phyloP scores from a whole-genome alignment of 1,140 invertebrate species.

The Araneus ventricosus region DNA sequence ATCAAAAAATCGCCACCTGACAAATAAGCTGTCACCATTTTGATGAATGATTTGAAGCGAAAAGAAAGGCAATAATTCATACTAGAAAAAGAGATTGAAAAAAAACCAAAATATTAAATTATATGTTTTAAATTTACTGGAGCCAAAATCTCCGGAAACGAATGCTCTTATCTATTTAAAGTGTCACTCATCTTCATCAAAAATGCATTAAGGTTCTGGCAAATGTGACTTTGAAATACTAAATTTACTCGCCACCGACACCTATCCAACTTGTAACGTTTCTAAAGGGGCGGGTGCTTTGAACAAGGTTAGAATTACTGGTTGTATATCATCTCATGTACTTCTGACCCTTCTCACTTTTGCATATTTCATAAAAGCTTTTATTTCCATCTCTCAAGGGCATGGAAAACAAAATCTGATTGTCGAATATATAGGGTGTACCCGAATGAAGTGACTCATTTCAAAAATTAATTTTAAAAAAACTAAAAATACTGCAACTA shows the following conservation, averaged over 20 bases:
- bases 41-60: not conserved
- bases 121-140: not conserved
- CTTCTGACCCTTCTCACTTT: too few relatives aligned
- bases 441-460: too few relatives aligned
- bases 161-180: not conserved
- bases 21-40: not conserved
- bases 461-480: too few relatives aligned
- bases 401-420: too few relatives aligned
- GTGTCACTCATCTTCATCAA: conserved; percentile 8
- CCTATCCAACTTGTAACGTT: not conserved
- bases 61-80: not conserved
- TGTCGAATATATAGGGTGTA: too few relatives aligned
- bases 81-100: not conserved
- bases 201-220: not conserved
- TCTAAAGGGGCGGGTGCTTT: too few relatives aligned
- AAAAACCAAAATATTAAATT: not conserved
- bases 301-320: too few relatives aligned
- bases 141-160: not conserved
- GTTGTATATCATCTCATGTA: too few relatives aligned
- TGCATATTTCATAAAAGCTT: too few relatives aligned
- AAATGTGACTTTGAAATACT: not conserved
- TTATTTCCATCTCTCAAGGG: too few relatives aligned
- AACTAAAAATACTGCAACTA: too few relatives aligned
- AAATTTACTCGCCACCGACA: not conserved
- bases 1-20: too few relatives aligned